Evolutionary conservation across 1,140 invertebrate species (phyloP).

Genomic region (Venturia canescens): DNA sequence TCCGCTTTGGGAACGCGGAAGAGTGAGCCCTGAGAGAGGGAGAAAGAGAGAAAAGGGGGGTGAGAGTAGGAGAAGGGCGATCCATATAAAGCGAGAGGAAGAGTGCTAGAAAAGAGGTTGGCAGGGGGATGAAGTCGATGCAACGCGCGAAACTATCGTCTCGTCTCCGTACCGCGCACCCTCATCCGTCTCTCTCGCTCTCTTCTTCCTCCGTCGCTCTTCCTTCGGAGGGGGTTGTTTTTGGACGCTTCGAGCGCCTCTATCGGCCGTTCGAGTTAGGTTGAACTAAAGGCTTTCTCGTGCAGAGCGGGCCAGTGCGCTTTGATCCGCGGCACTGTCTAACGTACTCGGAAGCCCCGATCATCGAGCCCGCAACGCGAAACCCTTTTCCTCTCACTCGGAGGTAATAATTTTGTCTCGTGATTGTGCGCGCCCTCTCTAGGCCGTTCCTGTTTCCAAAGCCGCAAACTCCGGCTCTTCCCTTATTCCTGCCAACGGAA

Average conservation of each 20-base stretch:
- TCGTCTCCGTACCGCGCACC: slow-evolving; percentile 43
- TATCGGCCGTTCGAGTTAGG: slow-evolving; percentile 52
- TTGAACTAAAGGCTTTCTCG: slow-evolving; percentile 51
- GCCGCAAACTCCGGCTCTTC: neutral
- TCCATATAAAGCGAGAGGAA: slow-evolving; percentile 34
- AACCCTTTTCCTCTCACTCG: neutral
- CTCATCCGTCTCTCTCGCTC: neutral
- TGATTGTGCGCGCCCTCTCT: neutral
- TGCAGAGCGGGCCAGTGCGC: slow-evolving; percentile 65
- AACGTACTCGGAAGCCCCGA: slow-evolving; percentile 56
- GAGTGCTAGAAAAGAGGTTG: slow-evolving; percentile 50
- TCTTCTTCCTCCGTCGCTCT: slow-evolving; percentile 47
- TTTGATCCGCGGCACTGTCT: slow-evolving; percentile 67
- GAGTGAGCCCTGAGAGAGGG: neutral
- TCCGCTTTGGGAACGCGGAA: slow-evolving; percentile 1
- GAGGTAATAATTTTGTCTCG: neutral
- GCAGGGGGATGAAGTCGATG: slow-evolving; percentile 33
- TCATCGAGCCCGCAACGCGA: slow-evolving; percentile 52
- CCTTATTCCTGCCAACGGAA: neutral
- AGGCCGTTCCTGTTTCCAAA: neutral
- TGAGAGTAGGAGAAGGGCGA: slow-evolving; percentile 1
- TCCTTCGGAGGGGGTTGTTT: slow-evolving; percentile 65
- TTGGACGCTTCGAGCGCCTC: slow-evolving; percentile 64
- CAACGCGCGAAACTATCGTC: slow-evolving; percentile 31
- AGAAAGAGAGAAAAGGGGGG: neutral